Percentiles rank a stretch among this genome's conserved stretches.
Evolutionary conservation across 2,113 vertebrate species (phyloP).

Genomic region (Anoplopoma fimbria): DNA sequence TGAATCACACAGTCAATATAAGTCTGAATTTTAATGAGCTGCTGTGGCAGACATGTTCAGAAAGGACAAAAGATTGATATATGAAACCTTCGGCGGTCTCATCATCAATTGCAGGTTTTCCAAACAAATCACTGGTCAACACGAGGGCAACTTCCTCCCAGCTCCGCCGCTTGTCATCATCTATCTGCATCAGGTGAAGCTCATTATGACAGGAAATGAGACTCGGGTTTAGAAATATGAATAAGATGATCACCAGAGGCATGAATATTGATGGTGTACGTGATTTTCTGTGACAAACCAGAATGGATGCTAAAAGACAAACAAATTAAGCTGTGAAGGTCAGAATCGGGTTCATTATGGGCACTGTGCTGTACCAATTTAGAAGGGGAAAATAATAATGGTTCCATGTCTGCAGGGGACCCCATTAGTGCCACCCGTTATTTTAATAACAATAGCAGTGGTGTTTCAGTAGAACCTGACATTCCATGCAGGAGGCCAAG

Average conservation of each 20-base stretch:
- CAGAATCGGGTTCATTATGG: conserved; percentile 5
- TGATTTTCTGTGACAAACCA: not conserved
- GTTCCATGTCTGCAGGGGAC: conserved; percentile 6
- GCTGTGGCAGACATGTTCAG: not conserved
- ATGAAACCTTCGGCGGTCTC: conserved; percentile 3
- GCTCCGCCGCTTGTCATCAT: conserved; percentile 1
- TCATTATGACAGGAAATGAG: conserved; percentile 18
- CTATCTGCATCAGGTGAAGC: conserved; percentile 5
- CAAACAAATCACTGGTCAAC: conserved; percentile 26
- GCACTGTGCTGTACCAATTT: not conserved
- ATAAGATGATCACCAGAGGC: not conserved
- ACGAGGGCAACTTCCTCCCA: not conserved
- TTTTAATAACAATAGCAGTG: conserved; percentile 9
- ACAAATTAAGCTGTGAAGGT: not conserved
- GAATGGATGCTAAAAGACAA: not conserved
- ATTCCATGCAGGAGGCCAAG: conserved; percentile 1
- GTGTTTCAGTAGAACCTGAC: not conserved
- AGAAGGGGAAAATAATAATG: conserved; percentile 30
- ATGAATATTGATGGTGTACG: not conserved
- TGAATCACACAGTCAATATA: not conserved
- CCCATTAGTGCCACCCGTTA: conserved; percentile 28
- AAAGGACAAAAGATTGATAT: not conserved
- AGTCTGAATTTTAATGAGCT: conserved; percentile 26
- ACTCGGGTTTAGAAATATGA: not conserved
- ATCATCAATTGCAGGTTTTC: conserved; percentile 16